A percentile compares a stretch with the other conserved stretches of the same genome.
phyloP scores from a whole-genome alignment of 2,888 invertebrate species.

The Orthosia incerta region DNA sequence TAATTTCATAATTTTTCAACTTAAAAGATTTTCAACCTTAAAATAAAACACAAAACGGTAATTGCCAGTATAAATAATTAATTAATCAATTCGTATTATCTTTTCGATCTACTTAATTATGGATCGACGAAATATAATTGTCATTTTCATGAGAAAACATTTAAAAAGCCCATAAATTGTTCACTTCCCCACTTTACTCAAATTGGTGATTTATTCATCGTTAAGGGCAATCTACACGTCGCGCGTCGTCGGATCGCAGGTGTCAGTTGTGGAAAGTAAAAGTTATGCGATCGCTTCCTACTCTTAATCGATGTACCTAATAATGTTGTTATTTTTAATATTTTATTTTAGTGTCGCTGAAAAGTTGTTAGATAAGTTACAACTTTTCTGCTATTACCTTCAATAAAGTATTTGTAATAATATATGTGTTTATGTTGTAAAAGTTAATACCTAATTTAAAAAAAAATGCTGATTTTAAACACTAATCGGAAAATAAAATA shows the following conservation, averaged over 20 bases:
- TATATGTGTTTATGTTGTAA: too few species aligned
- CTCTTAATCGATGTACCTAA: constrained; percentile 28
- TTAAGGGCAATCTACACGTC: constrained; percentile 58
- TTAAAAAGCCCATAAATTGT: constrained; percentile 20
- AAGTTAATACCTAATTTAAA: too few species aligned
- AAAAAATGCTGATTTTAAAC: too few species aligned
- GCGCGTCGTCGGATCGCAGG: constrained; percentile 39
- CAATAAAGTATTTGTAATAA: too few species aligned
- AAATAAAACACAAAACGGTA: constrained; percentile 43
- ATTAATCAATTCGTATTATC: constrained; percentile 61
- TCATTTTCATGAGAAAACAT: constrained; percentile 51
- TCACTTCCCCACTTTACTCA: constrained; percentile 26
- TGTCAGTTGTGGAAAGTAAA: constrained; percentile 53
- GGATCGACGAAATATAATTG: constrained; percentile 53
- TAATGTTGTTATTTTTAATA: constrained; percentile 26
- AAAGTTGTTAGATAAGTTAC: too few species aligned
- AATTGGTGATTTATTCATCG: constrained; percentile 48
- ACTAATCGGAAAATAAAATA: too few species aligned
- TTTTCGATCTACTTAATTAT: constrained; percentile 58
- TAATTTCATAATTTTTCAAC: constrained; percentile 59
- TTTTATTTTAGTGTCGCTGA: neutral
- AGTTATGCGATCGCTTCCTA: constrained; percentile 47
- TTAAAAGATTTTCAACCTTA: constrained; percentile 26
- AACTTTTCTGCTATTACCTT: neutral
- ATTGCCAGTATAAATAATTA: constrained; percentile 55